phyloP scores from a whole-genome alignment of 2,797 vertebrate species.

The Psittacula derbiana region DNA sequence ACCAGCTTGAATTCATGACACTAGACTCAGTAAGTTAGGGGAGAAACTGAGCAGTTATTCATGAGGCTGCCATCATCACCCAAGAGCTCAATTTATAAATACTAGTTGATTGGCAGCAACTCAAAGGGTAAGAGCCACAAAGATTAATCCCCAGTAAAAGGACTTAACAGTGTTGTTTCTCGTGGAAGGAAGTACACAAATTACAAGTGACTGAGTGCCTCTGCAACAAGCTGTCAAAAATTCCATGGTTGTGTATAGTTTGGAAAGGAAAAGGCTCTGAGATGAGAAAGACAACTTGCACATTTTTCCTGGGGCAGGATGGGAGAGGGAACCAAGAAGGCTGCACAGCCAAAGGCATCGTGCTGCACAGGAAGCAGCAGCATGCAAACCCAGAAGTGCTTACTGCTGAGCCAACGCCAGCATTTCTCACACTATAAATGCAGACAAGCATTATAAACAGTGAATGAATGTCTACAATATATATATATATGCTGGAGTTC shows the following conservation, averaged over 20 bases:
- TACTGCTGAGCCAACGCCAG: not conserved
- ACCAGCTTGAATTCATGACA: not conserved
- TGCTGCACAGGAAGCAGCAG: not conserved
- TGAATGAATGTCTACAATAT: not conserved
- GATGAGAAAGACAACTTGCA: not conserved
- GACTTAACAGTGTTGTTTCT: not conserved
- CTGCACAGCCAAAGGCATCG: not conserved
- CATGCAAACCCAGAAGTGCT: not conserved
- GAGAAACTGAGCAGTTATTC: not conserved
- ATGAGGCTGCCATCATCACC: not conserved
- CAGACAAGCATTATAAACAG: not conserved
- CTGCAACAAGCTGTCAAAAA: fast-evolving
- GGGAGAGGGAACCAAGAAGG: not conserved
- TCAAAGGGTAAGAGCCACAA: not conserved
- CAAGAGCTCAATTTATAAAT: constrained; percentile 1
- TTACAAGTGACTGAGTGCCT: not conserved
- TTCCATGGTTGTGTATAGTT: not conserved
- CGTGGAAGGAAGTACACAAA: not conserved
- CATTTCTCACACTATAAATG: not conserved
- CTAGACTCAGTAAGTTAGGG: not conserved
- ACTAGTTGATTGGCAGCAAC: not conserved
- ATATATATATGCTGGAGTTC: not conserved
- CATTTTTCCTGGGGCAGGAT: not conserved
- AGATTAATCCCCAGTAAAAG: not conserved
- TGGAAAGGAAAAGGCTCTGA: not conserved